Evolutionary conservation across 2,888 invertebrate species (phyloP).

Genomic region (Rhagonycha fulva): DNA sequence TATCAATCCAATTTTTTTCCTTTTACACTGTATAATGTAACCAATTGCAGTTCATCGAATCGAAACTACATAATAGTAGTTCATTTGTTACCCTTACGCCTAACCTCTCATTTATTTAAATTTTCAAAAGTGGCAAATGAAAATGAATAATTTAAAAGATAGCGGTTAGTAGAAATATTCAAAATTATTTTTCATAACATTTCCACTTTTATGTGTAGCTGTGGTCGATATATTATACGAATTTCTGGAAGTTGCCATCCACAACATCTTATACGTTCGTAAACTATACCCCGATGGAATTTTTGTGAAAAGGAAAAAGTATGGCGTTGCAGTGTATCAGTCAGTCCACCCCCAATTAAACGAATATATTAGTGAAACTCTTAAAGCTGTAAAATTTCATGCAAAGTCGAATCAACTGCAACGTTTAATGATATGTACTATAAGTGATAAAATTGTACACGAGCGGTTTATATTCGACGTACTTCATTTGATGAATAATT

Average conservation of each 20-base stretch:
- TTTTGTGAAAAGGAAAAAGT: constrained; percentile 66
- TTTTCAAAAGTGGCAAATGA: neutral
- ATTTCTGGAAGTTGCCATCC: constrained; percentile 68
- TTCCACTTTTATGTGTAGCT: constrained; percentile 44
- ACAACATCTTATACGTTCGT: constrained; percentile 63
- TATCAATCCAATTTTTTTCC: neutral
- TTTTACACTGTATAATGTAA: neutral
- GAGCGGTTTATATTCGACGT: constrained; percentile 59
- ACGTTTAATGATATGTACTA: constrained; percentile 57
- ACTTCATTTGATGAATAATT: constrained; percentile 38
- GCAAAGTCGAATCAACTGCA: constrained; percentile 58
- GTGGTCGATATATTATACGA: constrained; percentile 64
- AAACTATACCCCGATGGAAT: constrained; percentile 68
- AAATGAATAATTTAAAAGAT: neutral
- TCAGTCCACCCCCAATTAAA: constrained; percentile 69
- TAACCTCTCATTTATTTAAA: neutral
- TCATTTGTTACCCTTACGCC: neutral
- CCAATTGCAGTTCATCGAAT: neutral
- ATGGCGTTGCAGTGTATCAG: constrained; percentile 63
- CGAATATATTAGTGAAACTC: constrained; percentile 62
- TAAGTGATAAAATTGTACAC: constrained; percentile 50
- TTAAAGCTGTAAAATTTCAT: constrained; percentile 59
- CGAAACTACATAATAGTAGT: neutral
- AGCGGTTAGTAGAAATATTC: neutral
- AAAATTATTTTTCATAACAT: neutral